A percentile compares a stretch with the other conserved stretches of the same genome.
phyloP scores from a whole-genome alignment of 2,888 invertebrate species.

The Eupithecia dodoneata region DNA sequence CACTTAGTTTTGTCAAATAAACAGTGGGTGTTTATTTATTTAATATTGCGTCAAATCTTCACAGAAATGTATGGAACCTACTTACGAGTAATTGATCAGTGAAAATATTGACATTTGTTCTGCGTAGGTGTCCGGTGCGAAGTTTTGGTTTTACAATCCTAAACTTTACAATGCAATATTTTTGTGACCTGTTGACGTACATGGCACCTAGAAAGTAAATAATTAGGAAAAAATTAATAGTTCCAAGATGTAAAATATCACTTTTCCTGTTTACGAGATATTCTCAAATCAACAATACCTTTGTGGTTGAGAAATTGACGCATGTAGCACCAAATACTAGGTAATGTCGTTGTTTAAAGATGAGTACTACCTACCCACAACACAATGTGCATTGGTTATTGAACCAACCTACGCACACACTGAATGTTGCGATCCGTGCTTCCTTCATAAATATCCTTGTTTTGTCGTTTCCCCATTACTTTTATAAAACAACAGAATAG shows the following conservation, averaged over 20 bases:
- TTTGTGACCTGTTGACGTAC: constrained; percentile 32
- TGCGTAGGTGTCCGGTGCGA: constrained; percentile 27
- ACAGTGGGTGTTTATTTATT: background rate
- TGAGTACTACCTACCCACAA: constrained; percentile 13
- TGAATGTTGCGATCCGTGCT: constrained; percentile 27
- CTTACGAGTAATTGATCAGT: constrained; percentile 10
- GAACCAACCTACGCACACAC: constrained; percentile 25
- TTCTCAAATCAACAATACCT: background rate
- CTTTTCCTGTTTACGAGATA: constrained; percentile 8
- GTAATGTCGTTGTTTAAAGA: background rate
- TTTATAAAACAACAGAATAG: constrained; percentile 31
- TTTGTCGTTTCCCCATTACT: constrained; percentile 39
- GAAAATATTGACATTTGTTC: constrained; percentile 43
- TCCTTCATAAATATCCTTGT: constrained; percentile 41
- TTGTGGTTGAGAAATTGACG: constrained; percentile 11
- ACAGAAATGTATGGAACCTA: constrained; percentile 12
- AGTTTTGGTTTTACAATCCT: background rate
- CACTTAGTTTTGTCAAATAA: background rate
- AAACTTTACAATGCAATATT: background rate
- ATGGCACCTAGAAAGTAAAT: constrained; percentile 40
- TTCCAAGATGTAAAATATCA: background rate
- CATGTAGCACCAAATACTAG: constrained; percentile 6
- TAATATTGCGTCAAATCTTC: constrained; percentile 2
- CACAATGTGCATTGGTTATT: constrained; percentile 12
- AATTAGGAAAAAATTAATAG: constrained; percentile 8